Conservation (phyloP, 1,140 invertebrate species). For the Heliconius congener region DNA sequence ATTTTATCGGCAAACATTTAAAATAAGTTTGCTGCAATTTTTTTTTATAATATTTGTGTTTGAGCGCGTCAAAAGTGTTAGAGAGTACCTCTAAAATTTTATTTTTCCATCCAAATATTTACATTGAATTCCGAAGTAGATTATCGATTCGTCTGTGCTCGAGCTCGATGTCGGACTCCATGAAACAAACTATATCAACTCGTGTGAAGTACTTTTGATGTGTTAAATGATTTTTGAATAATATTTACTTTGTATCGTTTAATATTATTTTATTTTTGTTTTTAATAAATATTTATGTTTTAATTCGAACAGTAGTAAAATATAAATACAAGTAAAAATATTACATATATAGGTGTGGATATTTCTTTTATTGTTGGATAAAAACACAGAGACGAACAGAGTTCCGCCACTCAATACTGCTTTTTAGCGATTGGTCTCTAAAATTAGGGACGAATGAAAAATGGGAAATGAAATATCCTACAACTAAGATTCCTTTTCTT, state of each 20-base stretch:
- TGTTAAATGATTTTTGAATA: conserved; percentile 19
- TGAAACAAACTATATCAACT: conserved; percentile 20
- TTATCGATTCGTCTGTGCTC: conserved; percentile 22
- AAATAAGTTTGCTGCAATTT: not conserved
- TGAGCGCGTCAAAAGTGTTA: not conserved
- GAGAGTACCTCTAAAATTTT: conserved; percentile 9
- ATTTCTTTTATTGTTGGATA: too few relatives aligned
- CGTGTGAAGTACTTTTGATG: conserved; percentile 18
- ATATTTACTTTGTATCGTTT: conserved; percentile 8
- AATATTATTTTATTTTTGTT: not conserved
- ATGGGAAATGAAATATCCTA: too few relatives aligned
- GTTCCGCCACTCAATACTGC: too few relatives aligned
- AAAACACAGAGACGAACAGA: too few relatives aligned
- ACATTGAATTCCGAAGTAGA: conserved; percentile 15
- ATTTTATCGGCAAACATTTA: not conserved
- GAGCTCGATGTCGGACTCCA: conserved; percentile 15
- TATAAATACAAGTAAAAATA: too few relatives aligned
- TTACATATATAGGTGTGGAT: too few relatives aligned
- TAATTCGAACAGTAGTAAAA: too few relatives aligned
- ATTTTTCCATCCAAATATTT: conserved; percentile 21
- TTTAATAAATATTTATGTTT: too few relatives aligned
- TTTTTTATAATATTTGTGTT: conserved; percentile 3
- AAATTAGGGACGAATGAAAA: too few relatives aligned
- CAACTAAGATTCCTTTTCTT: too few relatives aligned
- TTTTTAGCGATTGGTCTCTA: too few relatives aligned